Evolutionary conservation across 2,113 vertebrate genomes (phyloP).

Genomic region (Phaetusa simplex): DNA sequence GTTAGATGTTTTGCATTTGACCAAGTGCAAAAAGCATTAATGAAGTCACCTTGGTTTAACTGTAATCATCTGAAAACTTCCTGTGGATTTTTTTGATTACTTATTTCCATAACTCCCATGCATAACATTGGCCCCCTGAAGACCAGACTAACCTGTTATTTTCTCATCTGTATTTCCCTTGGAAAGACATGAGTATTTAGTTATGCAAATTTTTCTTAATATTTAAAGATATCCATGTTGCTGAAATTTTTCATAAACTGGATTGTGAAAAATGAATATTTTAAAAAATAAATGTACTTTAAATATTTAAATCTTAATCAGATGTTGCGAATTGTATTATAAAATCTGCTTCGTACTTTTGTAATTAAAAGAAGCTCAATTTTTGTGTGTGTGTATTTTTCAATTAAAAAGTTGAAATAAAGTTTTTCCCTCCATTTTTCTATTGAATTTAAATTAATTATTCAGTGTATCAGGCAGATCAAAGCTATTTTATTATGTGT

Average conservation of each 20-base stretch:
- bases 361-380: background rate
- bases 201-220: background rate
- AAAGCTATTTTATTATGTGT: background rate
- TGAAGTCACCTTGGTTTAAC: background rate
- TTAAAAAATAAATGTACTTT: background rate
- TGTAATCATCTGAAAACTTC: background rate
- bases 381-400: background rate
- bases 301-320: background rate
- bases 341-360: background rate
- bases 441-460: background rate
- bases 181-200: background rate
- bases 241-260: background rate
- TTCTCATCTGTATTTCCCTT: background rate
- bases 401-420: background rate
- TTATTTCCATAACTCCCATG: background rate
- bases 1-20: background rate
- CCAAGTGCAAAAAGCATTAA: background rate
- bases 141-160: background rate
- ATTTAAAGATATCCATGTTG: background rate
- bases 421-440: background rate
- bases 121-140: background rate
- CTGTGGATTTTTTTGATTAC: background rate
- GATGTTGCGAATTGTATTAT: background rate
- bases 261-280: background rate
- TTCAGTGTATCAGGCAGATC: background rate